Percentiles rank a stretch among this genome's conserved stretches.
These are phyloP conservation scores for Pissodes strobi DNA, from an alignment of 1,140 invertebrate species.

Conservation along the genomic window DNA sequence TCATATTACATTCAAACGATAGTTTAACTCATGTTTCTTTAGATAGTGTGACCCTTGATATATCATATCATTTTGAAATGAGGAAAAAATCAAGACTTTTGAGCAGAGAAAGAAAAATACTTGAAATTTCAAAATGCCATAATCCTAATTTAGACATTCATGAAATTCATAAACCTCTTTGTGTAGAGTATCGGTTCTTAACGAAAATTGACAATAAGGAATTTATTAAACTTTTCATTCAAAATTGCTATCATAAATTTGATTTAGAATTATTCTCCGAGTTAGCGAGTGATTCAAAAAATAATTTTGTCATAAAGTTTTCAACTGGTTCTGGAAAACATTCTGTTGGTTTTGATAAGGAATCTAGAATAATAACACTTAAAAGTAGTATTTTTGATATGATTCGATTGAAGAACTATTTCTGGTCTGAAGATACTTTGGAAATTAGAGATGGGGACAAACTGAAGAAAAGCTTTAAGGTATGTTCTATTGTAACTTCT, in stretches of 20 bases:
- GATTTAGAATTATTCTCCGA: conserved; percentile 35
- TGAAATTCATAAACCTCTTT: conserved; percentile 23
- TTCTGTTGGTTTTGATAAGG: conserved; percentile 17
- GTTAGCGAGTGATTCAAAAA: conserved; percentile 22
- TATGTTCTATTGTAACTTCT: too few species aligned
- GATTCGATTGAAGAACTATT: conserved; percentile 15
- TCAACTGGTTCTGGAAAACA: conserved; percentile 23
- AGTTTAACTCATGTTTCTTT: conserved; percentile 11
- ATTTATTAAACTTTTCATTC: conserved; percentile 27
- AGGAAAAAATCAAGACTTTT: conserved; percentile 13
- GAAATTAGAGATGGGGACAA: neutral
- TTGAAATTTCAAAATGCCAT: conserved; percentile 24
- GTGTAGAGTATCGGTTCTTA: conserved; percentile 23
- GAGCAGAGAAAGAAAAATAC: conserved; percentile 8
- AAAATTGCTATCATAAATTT: conserved; percentile 38
- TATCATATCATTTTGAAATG: conserved; percentile 40
- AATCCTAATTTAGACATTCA: conserved; percentile 2
- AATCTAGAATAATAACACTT: conserved; percentile 12
- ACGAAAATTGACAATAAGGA: conserved; percentile 25
- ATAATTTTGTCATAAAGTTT: conserved; percentile 29
- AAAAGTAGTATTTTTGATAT: conserved; percentile 16
- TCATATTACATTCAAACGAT: conserved; percentile 14
- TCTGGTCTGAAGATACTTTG: conserved; percentile 5
- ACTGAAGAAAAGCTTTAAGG: conserved; percentile 7
- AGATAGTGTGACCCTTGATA: conserved; percentile 18